These are phyloP conservation scores for Lontra canadensis DNA, from an alignment of 2,113 vertebrate species.

Conservation along the genomic window DNA sequence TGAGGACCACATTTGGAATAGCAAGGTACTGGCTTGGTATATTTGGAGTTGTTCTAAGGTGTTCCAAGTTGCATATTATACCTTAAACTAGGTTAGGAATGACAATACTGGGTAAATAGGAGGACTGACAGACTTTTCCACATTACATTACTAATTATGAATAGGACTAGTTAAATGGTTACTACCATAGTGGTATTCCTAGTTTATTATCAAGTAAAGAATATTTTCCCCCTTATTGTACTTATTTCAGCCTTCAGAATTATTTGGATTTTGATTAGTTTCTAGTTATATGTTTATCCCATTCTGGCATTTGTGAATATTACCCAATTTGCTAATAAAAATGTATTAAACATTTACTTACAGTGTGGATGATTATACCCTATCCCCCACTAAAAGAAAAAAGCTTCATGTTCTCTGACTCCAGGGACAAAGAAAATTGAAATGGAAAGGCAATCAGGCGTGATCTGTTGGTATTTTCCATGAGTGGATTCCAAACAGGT, in stretches of 20 bases:
- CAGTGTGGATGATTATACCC: slow-evolving; percentile 30
- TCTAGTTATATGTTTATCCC: slow-evolving; percentile 38
- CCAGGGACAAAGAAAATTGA: not conserved
- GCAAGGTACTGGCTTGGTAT: not conserved
- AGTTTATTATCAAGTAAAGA: not conserved
- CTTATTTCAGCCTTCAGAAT: slow-evolving; percentile 42
- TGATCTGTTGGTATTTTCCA: slow-evolving; percentile 39
- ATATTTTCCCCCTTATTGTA: not conserved
- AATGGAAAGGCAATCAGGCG: not conserved
- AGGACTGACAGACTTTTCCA: not conserved
- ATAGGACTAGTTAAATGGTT: slow-evolving; percentile 1
- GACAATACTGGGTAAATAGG: slow-evolving; percentile 18
- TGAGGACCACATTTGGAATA: not conserved
- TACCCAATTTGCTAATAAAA: slow-evolving; percentile 60
- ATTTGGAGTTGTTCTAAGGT: not conserved
- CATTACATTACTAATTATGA: not conserved
- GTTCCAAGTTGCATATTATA: not conserved
- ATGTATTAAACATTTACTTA: slow-evolving; percentile 21
- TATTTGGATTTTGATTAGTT: slow-evolving; percentile 28
- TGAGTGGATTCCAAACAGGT: not conserved
- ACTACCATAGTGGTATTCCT: not conserved
- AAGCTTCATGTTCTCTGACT: not conserved
- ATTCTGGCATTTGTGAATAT: slow-evolving; percentile 55
- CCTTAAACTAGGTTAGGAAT: not conserved
- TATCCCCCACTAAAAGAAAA: slow-evolving; percentile 10